Evolutionary conservation across 2,113 vertebrate genomes (phyloP).

Genomic region (Labeo catla): DNA sequence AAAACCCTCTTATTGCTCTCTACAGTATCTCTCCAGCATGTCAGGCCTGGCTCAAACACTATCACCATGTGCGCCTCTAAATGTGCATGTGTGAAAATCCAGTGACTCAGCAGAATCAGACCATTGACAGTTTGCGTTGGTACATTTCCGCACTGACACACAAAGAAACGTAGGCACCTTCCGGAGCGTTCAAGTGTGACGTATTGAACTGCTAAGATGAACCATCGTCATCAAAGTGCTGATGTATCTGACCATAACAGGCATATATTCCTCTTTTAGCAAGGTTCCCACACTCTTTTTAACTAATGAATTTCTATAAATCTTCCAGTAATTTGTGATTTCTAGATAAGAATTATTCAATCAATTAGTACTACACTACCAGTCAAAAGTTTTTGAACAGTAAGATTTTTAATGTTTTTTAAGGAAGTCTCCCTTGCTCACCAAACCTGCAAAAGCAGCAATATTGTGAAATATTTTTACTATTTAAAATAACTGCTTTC

Average conservation of each 20-base stretch:
- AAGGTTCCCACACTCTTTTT: not conserved
- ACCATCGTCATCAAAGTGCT: not conserved
- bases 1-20: not conserved
- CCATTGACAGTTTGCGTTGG: conserved; percentile 52
- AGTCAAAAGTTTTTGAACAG: too few relatives aligned
- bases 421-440: too few relatives aligned
- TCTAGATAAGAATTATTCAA: not conserved
- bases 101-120: conserved; percentile 59
- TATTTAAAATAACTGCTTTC: too few relatives aligned
- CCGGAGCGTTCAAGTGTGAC: not conserved
- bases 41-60: not conserved
- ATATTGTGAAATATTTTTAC: too few relatives aligned
- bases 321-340: not conserved
- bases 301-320: not conserved
- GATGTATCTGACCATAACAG: not conserved
- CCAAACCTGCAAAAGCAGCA: too few relatives aligned
- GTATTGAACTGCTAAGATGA: not conserved
- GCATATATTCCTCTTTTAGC: not conserved
- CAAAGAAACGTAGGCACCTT: conserved; percentile 39
- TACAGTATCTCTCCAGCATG: not conserved
- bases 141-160: conserved; percentile 64
- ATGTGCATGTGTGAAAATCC: conserved; percentile 39
- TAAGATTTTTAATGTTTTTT: too few relatives aligned
- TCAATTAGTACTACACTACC: not conserved
- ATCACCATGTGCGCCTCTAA: not conserved